phyloP scores from a whole-genome alignment of 1,140 invertebrate species.

The Myzus persicae region DNA sequence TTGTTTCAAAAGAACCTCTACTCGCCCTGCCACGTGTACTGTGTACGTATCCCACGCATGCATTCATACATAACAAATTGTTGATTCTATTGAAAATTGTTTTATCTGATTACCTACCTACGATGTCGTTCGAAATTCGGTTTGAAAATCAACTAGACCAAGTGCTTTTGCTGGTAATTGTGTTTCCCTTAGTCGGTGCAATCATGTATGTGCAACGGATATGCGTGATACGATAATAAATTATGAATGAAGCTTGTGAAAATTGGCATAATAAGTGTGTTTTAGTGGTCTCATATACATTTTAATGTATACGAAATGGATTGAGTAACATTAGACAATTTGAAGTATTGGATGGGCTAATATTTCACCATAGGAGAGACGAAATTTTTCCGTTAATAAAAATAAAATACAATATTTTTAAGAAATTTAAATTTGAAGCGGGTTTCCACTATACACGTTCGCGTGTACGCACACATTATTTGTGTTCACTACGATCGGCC shows the following conservation, averaged over 20 bases:
- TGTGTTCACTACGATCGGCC: not conserved
- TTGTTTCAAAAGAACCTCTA: not conserved
- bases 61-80: too few relatives aligned
- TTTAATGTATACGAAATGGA: not conserved
- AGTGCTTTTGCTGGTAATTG: too few relatives aligned
- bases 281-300: not conserved
- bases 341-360: not conserved
- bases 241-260: not conserved
- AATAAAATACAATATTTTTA: not conserved
- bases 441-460: not conserved
- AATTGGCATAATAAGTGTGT: not conserved
- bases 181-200: not conserved
- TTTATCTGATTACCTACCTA: too few relatives aligned
- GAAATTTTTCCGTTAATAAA: not conserved
- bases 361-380: not conserved
- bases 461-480: not conserved
- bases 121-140: too few relatives aligned
- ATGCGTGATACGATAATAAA: not conserved
- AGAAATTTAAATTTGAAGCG: not conserved
- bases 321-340: not conserved
- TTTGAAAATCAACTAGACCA: too few relatives aligned
- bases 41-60: not conserved
- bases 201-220: not conserved
- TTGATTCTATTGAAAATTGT: too few relatives aligned
- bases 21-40: not conserved